phyloP scores from a whole-genome alignment of 1,140 invertebrate species.

The fruit fly (Drosophila melanogaster) region DNA sequence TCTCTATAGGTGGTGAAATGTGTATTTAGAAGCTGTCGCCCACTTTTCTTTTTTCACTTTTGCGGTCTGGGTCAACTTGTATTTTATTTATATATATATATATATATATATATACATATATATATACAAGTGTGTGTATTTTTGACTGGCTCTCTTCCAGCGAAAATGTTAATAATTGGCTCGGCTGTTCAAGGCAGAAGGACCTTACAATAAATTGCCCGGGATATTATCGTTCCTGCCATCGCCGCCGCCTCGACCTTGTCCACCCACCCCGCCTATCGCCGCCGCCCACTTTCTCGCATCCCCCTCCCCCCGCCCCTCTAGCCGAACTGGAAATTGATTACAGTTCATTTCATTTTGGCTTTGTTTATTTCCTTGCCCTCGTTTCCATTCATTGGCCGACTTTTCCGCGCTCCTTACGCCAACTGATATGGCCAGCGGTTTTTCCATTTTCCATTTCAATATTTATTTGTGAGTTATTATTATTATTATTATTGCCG shows the following conservation, averaged over 20 bases:
- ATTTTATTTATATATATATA: conserved; percentile 19
- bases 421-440: conserved; percentile 44
- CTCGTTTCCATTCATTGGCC: conserved; percentile 8
- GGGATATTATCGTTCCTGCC: conserved; percentile 43
- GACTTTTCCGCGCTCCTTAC: conserved; percentile 6
- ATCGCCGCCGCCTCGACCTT: not conserved
- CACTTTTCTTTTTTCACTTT: conserved; percentile 38
- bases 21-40: too few species aligned
- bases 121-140: not conserved
- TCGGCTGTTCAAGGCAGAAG: conserved; percentile 42
- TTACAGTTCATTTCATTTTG: conserved; percentile 66
- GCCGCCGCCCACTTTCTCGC: not conserved
- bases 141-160: conserved; percentile 18
- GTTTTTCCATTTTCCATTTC: conserved; percentile 38
- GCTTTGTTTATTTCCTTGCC: conserved; percentile 61
- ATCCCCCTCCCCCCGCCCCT: too few species aligned
- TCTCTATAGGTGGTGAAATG: too few species aligned
- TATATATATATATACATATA: not conserved
- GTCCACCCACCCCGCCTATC: not conserved
- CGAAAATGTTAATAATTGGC: conserved; percentile 61
- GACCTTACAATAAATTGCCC: conserved; percentile 57
- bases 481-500: conserved; percentile 62
- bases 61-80: conserved; percentile 27
- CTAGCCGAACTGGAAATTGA: conserved; percentile 49
- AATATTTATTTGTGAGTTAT: conserved; percentile 63